Evolutionary conservation across 2,113 vertebrate genomes (phyloP).

Genomic region (Pachyramphus minor): DNA sequence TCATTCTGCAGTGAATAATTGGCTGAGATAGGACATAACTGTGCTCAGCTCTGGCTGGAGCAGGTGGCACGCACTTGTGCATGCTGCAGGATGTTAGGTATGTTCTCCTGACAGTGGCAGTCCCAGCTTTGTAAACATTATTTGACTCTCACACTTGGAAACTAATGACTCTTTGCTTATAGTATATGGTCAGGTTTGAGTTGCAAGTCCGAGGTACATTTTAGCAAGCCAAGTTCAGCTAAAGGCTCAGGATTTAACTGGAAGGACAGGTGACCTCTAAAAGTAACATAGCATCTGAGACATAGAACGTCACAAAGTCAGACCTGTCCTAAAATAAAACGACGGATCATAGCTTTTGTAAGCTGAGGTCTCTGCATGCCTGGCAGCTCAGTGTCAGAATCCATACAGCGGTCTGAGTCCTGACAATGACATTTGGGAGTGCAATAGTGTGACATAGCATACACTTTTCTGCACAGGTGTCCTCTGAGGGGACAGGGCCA

Average conservation of each 20-base stretch:
- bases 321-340: not conserved
- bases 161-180: not conserved
- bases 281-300: not conserved
- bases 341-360: not conserved
- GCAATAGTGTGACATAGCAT: not conserved
- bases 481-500: not conserved
- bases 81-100: not conserved
- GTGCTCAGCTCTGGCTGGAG: not conserved
- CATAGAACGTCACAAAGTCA: not conserved
- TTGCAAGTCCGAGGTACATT: not conserved
- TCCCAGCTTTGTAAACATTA: not conserved
- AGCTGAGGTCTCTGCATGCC: not conserved
- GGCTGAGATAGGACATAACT: not conserved
- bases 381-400: not conserved
- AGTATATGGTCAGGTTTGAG: not conserved
- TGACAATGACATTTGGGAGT: not conserved
- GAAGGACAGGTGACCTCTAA: not conserved
- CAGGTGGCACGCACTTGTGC: not conserved
- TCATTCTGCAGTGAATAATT: not conserved
- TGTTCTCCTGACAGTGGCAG: not conserved
- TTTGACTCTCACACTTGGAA: not conserved
- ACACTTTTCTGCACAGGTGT: fast-evolving
- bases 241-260: not conserved
- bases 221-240: not conserved
- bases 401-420: not conserved